A percentile compares a stretch with the other conserved stretches of the same genome.
phyloP scores from a whole-genome alignment of 2,888 invertebrate genomes.

The Tinea semifulvella region DNA sequence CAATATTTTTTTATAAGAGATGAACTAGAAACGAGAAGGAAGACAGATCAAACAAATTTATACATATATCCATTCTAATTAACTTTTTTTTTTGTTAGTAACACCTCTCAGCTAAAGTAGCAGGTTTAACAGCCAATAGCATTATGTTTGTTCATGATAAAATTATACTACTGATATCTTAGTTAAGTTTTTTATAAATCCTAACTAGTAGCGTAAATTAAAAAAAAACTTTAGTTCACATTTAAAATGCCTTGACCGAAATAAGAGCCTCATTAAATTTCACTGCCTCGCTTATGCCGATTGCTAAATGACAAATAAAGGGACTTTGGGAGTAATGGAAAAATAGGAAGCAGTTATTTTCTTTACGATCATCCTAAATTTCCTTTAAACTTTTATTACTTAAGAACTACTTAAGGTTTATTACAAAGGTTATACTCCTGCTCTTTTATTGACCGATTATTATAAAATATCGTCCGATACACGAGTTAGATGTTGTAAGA shows the following conservation, averaged over 20 bases:
- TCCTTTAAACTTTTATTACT: not conserved
- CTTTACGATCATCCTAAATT: slow-evolving; percentile 30
- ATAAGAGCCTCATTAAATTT: slow-evolving; percentile 49
- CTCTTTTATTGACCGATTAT: not conserved
- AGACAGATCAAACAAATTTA: not conserved
- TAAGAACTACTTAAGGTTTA: not conserved
- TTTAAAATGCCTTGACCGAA: slow-evolving; percentile 38
- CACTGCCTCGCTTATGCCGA: slow-evolving; percentile 44
- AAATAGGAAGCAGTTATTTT: slow-evolving; percentile 31
- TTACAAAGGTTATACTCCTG: not conserved
- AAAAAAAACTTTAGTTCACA: slow-evolving; percentile 9
- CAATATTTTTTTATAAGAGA: not conserved
- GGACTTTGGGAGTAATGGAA: slow-evolving; percentile 34
- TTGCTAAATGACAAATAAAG: slow-evolving; percentile 50
- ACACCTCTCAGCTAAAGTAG: no score
- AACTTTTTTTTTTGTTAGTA: no score
- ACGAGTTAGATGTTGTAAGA: not conserved
- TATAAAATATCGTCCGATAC: not conserved
- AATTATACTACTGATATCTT: not conserved
- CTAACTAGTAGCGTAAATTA: not conserved
- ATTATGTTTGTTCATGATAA: not conserved
- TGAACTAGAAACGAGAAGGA: not conserved
- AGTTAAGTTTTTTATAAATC: not conserved
- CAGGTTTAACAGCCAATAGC: no score
- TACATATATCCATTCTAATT: not conserved